Base-by-base conservation (phyloP, 2,797 vertebrate genomes). In the Halcyon smyrnensis region DNA sequence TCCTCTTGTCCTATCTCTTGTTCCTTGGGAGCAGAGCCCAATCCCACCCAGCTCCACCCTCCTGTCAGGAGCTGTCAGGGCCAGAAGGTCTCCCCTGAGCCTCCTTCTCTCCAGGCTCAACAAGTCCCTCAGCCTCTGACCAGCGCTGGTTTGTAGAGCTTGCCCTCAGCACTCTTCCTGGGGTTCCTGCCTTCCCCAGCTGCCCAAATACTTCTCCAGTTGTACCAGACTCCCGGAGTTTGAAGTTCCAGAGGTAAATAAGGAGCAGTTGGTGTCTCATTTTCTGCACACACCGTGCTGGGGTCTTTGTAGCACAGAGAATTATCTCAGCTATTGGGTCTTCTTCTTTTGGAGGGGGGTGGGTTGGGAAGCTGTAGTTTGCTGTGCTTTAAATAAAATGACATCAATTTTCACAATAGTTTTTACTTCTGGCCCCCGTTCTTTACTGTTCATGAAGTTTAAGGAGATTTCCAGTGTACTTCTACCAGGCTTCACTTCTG, bases 241-340 rank as follows among this genome's bases (percentile, higher is more conserved):
- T 43, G 91, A 43, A 39, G 59, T 54, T 59, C 27, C 34, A 34
- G 70, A 32, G 41, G 24, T 77, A 19, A 71, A 28, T 25, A 27
- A 64, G 48, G 23, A 77, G 8, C 41, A 15, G 14, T 48, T 18
- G 3, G 7, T 19, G 20, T 48, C 34, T 80, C 2, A 0, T 50
- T 53, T 43, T 57, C 74, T 46, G 25, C 27, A 5, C 37, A 27
- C 21, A 9, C 6, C 0, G 6, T 15, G 34, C 41, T 30, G 50
- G 45, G 12, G 27, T 53, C 63, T 15, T 28, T 17, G 20, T 23
- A n/a, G 24, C 36, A 24, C 17, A 24, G 27, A 15, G 8, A 1
- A 0, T 39, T 15, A 15, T 39, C 63, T 39, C 2, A 0, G 12
- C 34, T 23, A 1, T 15, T 32, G 67, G 1, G 17, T 54, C 75